Percentiles rank a stretch among this genome's conserved stretches.
These are phyloP conservation scores for Amphipyra berbera DNA, from an alignment of 2,888 invertebrate species.

Conservation along the genomic window DNA sequence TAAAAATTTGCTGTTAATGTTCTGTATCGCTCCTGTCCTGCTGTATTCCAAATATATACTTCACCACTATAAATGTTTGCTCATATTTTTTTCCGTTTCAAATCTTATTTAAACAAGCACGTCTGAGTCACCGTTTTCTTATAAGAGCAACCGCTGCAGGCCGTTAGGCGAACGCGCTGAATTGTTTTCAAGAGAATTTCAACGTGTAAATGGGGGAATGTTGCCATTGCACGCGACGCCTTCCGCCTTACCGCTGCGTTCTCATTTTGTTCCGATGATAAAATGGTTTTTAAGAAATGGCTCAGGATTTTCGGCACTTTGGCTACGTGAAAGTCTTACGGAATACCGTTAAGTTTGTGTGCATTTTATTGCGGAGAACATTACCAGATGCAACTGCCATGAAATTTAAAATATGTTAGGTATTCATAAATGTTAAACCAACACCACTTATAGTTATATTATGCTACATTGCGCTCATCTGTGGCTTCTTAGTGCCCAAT, in stretches of 20 bases:
- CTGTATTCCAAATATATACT: too few relatives aligned
- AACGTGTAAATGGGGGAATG: slow-evolving; percentile 57
- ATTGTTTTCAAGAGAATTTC: slow-evolving; percentile 58
- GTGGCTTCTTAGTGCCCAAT: background rate
- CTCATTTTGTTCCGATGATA: slow-evolving; percentile 54
- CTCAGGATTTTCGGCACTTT: slow-evolving; percentile 43
- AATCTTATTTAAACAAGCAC: slow-evolving; percentile 6
- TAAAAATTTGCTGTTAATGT: too few relatives aligned
- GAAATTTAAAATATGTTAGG: too few relatives aligned
- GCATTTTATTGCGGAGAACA: slow-evolving; percentile 34
- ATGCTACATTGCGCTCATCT: background rate
- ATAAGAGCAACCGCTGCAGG: slow-evolving; percentile 45
- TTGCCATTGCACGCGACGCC: slow-evolving; percentile 49
- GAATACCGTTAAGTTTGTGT: slow-evolving; percentile 1
- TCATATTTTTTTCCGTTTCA: too few relatives aligned
- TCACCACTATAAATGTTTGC: too few relatives aligned
- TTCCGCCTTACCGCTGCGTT: slow-evolving; percentile 43
- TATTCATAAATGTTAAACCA: too few relatives aligned
- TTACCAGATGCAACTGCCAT: background rate
- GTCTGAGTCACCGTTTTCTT: slow-evolving; percentile 49
- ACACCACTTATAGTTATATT: too few relatives aligned
- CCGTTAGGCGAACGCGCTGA: slow-evolving; percentile 44
- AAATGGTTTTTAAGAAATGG: slow-evolving; percentile 51
- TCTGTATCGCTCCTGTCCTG: too few relatives aligned
- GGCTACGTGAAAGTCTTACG: slow-evolving; percentile 36